Conservation (phyloP, 64 coral and sea anemone species). For the Platygyra sinensis region DNA sequence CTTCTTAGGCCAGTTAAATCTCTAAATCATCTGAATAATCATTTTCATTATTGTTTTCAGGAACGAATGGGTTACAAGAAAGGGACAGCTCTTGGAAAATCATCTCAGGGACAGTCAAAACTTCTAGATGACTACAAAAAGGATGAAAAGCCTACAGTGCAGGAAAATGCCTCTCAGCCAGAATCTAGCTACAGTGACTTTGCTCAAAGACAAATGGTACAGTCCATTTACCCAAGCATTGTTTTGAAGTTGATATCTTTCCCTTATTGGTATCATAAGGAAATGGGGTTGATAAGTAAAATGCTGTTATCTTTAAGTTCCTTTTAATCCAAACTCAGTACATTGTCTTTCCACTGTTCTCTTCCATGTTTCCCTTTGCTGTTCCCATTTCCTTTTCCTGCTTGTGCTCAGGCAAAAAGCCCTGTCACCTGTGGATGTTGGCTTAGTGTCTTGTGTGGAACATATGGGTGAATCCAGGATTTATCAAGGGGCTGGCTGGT, state of each 20-base stretch:
- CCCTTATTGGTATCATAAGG: neutral
- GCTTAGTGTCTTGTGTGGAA: too few relatives aligned
- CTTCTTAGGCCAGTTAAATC: neutral
- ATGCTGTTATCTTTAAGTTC: too few relatives aligned
- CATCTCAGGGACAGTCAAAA: conserved; percentile 60
- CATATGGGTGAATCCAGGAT: too few relatives aligned
- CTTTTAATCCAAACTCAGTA: too few relatives aligned
- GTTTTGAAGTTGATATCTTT: neutral
- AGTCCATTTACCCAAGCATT: neutral
- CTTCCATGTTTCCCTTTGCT: neutral
- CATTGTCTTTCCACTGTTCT: neutral
- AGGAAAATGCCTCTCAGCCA: neutral
- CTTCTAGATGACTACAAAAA: conserved; percentile 44
- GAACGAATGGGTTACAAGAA: conserved; percentile 87
- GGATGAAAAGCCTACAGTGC: conserved; percentile 9
- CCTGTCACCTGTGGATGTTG: too few relatives aligned
- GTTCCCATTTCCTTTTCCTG: too few relatives aligned
- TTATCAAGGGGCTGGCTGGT: too few relatives aligned
- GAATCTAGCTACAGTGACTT: conserved; percentile 70
- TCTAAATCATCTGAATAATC: neutral
- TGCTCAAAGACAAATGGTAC: conserved; percentile 90
- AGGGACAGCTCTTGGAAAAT: conserved; percentile 80
- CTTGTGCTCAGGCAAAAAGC: too few relatives aligned
- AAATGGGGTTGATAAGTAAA: too few relatives aligned
- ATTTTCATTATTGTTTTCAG: conserved; percentile 41